Base-by-base conservation (phyloP, 2,797 vertebrate species). In the Crenuchus spilurus region DNA sequence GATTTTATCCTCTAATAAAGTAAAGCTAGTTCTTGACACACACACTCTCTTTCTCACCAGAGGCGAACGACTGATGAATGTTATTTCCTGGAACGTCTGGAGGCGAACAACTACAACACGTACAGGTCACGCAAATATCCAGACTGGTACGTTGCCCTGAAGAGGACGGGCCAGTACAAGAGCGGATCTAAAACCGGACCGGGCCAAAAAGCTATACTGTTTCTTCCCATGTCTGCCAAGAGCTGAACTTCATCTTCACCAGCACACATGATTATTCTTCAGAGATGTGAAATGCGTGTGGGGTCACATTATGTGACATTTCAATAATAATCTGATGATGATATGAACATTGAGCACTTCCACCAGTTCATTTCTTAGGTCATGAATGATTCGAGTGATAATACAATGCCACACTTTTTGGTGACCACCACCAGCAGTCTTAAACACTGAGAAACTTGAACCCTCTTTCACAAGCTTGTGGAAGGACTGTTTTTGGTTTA, bases 101-200 rank as follows among this genome's bases (percentile, higher is more conserved):
- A 99, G 87, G 92, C 96, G 58, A 99, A 99, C 90, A 99, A 98
- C 92, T 99, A 99, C 89, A 99, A 99, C 88, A 99, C 97, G 11
- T 99, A 99, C 85, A 94, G 95, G 49, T 99, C 97, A 31, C 91
- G 95, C 82, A 99, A 98, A 86, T 96, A 97, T 79, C 94, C 95
- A 0, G 91, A 92, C 84, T 99, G 97, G 97, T 99, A 97, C 1
- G 96, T 99, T 90, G 98, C 96, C 24, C 90, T 99, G 90, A 99
- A 97, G 91, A 91, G 98, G 85, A 97, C 94, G 41, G 98, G 98
- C 70, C 96, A 99, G 86, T 95, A 95, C 89, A 99, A 99, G 89
- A 90, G 92, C 1, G 98, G 97, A 73, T 93, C 91, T 80, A 96
- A 94, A 87, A 99, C 98, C 11, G 92, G 96, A 76, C 95, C 93